phyloP scores from a whole-genome alignment of 2,797 vertebrate species.

The Fringilla coelebs region DNA sequence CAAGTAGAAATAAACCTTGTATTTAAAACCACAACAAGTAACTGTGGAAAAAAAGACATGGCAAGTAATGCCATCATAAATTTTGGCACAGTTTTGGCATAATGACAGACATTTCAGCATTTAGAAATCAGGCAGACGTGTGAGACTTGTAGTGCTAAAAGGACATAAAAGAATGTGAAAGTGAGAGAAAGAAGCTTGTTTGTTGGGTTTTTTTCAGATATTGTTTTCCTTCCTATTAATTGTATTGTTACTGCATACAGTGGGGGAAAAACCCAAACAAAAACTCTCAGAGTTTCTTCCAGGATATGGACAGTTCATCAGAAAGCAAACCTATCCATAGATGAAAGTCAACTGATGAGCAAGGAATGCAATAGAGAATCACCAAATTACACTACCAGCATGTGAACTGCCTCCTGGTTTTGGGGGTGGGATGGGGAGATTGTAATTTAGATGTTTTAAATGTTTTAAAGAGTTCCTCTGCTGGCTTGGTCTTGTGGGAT shows the following conservation, averaged over 20 bases:
- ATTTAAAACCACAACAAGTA: neutral
- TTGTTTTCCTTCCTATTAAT: neutral
- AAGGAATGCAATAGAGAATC: neutral
- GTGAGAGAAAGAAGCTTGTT: neutral
- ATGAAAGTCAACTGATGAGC: neutral
- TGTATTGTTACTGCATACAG: neutral
- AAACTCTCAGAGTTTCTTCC: neutral
- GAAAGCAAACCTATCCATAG: neutral
- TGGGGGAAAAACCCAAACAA: neutral
- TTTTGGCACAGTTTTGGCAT: neutral
- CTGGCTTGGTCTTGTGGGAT: neutral
- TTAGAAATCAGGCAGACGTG: neutral
- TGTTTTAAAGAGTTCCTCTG: neutral
- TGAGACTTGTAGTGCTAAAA: neutral
- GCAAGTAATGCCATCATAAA: neutral
- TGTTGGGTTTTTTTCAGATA: neutral
- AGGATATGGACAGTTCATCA: neutral
- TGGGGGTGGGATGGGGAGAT: no score
- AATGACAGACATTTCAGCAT: neutral
- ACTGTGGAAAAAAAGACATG: neutral
- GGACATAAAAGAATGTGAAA: neutral
- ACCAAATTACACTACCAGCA: neutral
- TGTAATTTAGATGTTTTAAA: neutral
- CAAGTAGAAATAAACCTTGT: neutral
- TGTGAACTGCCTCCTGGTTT: neutral